A percentile compares a stretch with the other conserved stretches of the same genome.
phyloP scores from a whole-genome alignment of 2,888 invertebrate species.

The Cryptophagus acutangulus region DNA sequence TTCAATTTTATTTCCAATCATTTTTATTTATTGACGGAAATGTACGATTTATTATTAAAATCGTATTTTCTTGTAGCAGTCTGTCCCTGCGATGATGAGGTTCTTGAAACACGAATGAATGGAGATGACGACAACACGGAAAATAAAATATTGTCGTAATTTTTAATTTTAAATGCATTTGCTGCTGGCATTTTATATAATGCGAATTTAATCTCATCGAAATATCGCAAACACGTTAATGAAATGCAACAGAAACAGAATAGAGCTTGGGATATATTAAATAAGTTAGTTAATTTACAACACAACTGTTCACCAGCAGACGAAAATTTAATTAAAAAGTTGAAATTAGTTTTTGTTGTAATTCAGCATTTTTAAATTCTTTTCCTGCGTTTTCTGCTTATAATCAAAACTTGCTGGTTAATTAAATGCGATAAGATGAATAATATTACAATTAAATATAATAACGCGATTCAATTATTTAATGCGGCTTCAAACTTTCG shows the following conservation, averaged over 20 bases:
- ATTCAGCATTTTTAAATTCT: constrained; percentile 47
- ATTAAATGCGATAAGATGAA: constrained; percentile 41
- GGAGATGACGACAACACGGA: no score
- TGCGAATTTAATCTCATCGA: constrained; percentile 19
- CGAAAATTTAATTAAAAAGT: constrained; percentile 49
- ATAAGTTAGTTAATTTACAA: constrained; percentile 44
- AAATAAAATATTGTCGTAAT: no score
- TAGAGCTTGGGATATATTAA: constrained; percentile 33
- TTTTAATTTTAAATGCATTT: neutral
- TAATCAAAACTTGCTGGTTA: constrained; percentile 41
- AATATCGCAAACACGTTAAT: constrained; percentile 25
- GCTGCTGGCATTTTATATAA: no score
- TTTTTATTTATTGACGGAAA: no score
- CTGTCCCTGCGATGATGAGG: no score
- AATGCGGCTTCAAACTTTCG: no score
- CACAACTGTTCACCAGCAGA: constrained; percentile 38
- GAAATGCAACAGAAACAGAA: constrained; percentile 29
- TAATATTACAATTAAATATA: no score
- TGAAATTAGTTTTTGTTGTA: constrained; percentile 50
- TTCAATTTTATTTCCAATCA: no score
- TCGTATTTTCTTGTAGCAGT: no score
- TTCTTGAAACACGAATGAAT: no score
- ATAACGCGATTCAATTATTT: no score
- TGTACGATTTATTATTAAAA: no score
- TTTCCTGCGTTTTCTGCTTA: constrained; percentile 33